Percentiles rank a stretch among this genome's conserved stretches.
Conservation (phyloP, 2,888 invertebrate species). For the Andrena dorsata region DNA sequence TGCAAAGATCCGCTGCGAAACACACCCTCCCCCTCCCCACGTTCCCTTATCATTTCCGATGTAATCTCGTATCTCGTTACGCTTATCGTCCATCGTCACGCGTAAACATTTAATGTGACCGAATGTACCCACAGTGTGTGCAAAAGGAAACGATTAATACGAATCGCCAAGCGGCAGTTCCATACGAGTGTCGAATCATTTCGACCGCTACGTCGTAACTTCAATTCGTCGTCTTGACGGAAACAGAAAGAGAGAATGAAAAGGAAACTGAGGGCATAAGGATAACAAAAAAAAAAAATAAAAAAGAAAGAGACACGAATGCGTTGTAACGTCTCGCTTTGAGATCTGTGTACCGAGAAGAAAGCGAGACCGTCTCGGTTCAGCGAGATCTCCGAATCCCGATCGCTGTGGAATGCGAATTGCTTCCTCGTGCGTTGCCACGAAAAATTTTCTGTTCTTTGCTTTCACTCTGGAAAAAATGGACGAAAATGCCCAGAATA, state of each 20-base stretch:
- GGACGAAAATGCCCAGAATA: constrained; percentile 61
- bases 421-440: constrained; percentile 54
- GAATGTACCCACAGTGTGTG: constrained; percentile 59
- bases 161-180: constrained; percentile 76
- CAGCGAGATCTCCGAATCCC: constrained; percentile 16
- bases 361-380: constrained; percentile 35
- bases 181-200: constrained; percentile 71
- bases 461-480: constrained; percentile 32
- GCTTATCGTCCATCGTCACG: neutral
- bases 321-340: constrained; percentile 41
- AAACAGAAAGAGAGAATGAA: constrained; percentile 16
- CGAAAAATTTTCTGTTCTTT: constrained; percentile 12
- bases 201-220: constrained; percentile 60
- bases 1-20: neutral
- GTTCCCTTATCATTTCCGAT: neutral
- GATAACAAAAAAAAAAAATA: too few relatives aligned
- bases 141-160: constrained; percentile 64
- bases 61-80: neutral
- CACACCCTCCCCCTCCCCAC: neutral
- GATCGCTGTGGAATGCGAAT: constrained; percentile 55
- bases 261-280: neutral
- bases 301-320: constrained; percentile 13
- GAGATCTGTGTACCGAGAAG: constrained; percentile 29
- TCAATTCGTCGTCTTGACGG: constrained; percentile 56
- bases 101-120: constrained; percentile 62